Base-by-base conservation (phyloP, 1,140 invertebrate species). In the Acromyrmex echinatior region DNA sequence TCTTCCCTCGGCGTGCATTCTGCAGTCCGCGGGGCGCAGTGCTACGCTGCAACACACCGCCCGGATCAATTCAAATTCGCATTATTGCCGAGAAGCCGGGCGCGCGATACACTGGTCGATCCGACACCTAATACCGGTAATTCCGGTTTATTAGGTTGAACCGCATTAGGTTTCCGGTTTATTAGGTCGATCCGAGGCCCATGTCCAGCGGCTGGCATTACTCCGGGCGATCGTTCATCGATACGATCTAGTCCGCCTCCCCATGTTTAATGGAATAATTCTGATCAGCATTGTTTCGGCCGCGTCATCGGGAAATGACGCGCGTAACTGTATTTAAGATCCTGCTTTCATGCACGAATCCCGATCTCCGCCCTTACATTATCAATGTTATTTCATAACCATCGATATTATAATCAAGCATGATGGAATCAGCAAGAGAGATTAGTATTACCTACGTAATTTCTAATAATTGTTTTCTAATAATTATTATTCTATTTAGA, bases 141-240 rank as follows among this genome's bases (percentile, higher is more conserved):
- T 92, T 92, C 81, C 92, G 88, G 85, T 92, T 92, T 92, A 92
- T 92, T 92, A 92, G 91, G 87, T 88, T 87, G 86, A 91, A 92
- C 87, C 91, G 87, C 91, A 92, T 92, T 92, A 92, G 88, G 85
- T 92, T 91, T 90, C 90, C 87, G 90, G 91, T 87, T 92, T 91
- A 92, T 91, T 92, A 92, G 92, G 86, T 88, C 79, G 87, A 91
- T 77, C 76, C 88, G 56, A 62, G 76, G 53, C 63, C 77, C 65
- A n/a, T 79, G 85, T 85, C 86, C 88, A 87, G 80, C 85, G 88
- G 76, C 70, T 1, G 25, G 58, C 60, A 81, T 81, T 35, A 81
- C 66, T 35, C 18, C 58, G 70, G 45, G 70, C 66, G 87, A 88
- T 86, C 84, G 86, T 77, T 90, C 80, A 85, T 87, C 86, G 89